These are phyloP conservation scores for Acrocephalus scirpaceus DNA, from an alignment of 2,797 vertebrate species.

Conservation along the genomic window DNA sequence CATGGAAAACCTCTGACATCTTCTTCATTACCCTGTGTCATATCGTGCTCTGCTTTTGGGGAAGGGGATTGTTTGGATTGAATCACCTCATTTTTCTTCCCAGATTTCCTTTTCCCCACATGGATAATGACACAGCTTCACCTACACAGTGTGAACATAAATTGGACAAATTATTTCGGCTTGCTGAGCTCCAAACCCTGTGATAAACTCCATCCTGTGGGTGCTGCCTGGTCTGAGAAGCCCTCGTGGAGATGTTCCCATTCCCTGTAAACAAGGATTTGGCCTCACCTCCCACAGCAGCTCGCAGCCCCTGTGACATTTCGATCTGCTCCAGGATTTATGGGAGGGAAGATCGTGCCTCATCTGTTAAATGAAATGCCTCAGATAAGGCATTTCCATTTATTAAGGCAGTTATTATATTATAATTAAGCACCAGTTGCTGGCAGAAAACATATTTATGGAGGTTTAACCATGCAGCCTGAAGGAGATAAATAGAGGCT, in stretches of 20 bases:
- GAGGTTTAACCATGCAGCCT: slow-evolving; percentile 5
- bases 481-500: slow-evolving; percentile 13
- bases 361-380: slow-evolving; percentile 2
- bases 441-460: slow-evolving; percentile 44
- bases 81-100: not conserved
- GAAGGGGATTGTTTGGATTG: not conserved
- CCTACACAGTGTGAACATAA: not conserved
- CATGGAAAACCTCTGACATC: not conserved
- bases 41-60: not conserved
- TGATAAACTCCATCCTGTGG: not conserved
- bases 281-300: not conserved
- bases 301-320: not conserved
- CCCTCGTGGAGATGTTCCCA: not conserved
- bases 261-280: not conserved
- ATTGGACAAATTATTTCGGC: not conserved
- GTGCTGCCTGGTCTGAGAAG: not conserved
- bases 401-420: slow-evolving; percentile 40
- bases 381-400: slow-evolving; percentile 22
- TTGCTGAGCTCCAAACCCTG: not conserved
- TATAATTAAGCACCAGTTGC: slow-evolving; percentile 58
- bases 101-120: not conserved
- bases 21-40: not conserved
- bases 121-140: not conserved
- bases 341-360: not conserved
- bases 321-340: not conserved